Evolutionary conservation across 2,797 vertebrate species (phyloP), one percentile per base, ranked within the genome.

Genomic region (Sebastes baramenuke): DNA sequence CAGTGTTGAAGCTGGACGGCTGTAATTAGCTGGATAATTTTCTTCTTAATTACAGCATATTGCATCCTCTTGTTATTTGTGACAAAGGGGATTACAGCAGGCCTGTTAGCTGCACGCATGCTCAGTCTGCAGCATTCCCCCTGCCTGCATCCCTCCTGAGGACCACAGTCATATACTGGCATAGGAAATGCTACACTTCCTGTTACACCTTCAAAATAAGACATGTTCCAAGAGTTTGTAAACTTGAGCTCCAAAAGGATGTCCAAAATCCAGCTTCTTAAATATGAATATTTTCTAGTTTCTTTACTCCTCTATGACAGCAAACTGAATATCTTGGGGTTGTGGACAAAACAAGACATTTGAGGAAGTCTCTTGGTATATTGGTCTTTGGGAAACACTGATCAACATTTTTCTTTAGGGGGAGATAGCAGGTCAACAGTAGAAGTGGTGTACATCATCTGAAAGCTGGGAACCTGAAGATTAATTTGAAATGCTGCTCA

Each of bases 31-130:
- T 3, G 60, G 80, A 77, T 88, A 79, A 25, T 62, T 78, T 82
- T 38, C 65, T 32, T 54, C 67, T 83, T 89, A 88, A 92, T 92
- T 77, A 81, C 74, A 74, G 52, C 54, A 77, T 73, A 82, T 84
- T 76, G 84, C 76, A 81, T 83, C 80, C 85, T 90, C 74, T 70
- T 83, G 67, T 85, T 91, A 65, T 89, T 86, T 88, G 65, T 89
- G 58, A 86, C 82, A 88, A 82, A 88, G 73, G 61, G 75, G 77
- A 90, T 93, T 91, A 87, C 62, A 64, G 80, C 67, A 84, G 88
- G 84, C 80, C 84, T 69, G 49, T 58, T 56, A 34, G 18, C 11
- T 62, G 0, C 0, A 83, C 90, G 87, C 91, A 87, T 84, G 90
- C 85, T 24, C 86, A 82, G 36, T 86, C 60, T 54, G 61, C 25